Evolutionary conservation across 2,113 vertebrate genomes (phyloP).

Genomic region (Martes martes): DNA sequence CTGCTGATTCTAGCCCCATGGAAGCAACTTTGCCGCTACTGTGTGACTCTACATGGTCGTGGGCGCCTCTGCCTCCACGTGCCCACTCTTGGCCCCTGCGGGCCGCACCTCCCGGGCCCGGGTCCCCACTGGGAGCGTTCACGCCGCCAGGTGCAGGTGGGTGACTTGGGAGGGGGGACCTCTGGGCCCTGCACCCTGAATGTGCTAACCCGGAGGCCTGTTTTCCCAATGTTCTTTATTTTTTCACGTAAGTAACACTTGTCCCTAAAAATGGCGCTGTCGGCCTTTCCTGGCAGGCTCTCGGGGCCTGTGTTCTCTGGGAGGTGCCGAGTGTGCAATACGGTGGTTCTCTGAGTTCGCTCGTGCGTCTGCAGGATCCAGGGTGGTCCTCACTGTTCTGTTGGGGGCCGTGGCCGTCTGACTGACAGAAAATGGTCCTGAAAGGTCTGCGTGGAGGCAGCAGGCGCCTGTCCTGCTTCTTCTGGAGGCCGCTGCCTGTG

Average conservation of each 20-base stretch:
- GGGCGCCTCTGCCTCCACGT: accelerated
- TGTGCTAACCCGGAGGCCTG: not conserved
- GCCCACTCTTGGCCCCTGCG: too few species aligned
- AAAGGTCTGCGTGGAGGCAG: not conserved
- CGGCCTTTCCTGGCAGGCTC: not conserved
- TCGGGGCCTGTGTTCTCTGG: not conserved
- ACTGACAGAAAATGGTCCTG: not conserved
- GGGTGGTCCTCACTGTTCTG: not conserved
- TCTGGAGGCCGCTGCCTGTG: not conserved
- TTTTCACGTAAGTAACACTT: not conserved
- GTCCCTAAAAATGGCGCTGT: too few species aligned
- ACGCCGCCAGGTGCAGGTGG: not conserved
- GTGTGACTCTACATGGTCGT: not conserved
- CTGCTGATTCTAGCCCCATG: not conserved
- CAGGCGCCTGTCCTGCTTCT: not conserved
- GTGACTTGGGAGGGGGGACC: not conserved
- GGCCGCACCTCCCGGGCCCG: not conserved
- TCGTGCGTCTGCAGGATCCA: not conserved
- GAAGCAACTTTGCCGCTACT: accelerated
- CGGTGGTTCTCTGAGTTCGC: not conserved
- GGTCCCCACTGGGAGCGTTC: not conserved
- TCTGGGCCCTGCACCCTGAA: not conserved
- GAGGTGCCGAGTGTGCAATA: too few species aligned
- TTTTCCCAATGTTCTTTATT: too few species aligned
- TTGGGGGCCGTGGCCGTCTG: not conserved